Base-by-base conservation (phyloP, 2,888 invertebrate species). In the Pimpla rufipes region DNA sequence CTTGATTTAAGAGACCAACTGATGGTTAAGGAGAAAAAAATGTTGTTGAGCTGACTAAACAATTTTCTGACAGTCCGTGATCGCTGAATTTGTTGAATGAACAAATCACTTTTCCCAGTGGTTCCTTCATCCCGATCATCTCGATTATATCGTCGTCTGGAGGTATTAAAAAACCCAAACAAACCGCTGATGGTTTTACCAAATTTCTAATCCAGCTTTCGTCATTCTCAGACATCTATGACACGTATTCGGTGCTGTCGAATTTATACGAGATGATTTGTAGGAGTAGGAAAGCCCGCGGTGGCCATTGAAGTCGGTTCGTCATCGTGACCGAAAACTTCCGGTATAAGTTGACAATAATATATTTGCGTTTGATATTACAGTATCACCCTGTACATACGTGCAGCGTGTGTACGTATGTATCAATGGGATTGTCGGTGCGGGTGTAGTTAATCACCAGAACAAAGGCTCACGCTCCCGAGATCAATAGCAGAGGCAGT, bases 391-490 rank as follows among this genome's bases (percentile, higher is more conserved):
- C 23, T 66, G 52, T 57, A 62, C 18, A 64, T 35, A 35, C 35
- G 13, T 1, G 4, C n/a, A 7, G 5, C 37, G 45, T 35, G 11
- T 45, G 47, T 29, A 76, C 13, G 40, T 29, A 23, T 64, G 52
- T 57, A 76, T 67, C 40, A 18, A 64, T 66, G 45, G 21, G 29
- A 55, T 66, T 40, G 66, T 66, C 29, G 40, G 62, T 50, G 77
- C 83, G 71, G 81, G 85, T 79, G 84, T 81, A 82, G 84, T 87
- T 87, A 88, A 89, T 88, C 87, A 86, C 81, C 66, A 50, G 81
- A 85, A 88, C 86, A 88, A 89, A 87, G 85, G 83, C 88, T 83
- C 68, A 81, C 79, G 50, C 7, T 81, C 59, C 47, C 29, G 66
- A 40, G 81, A 81, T 84, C 81, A 79, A 84, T 79, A 78, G 67